These are phyloP conservation scores for Dissostichus mawsoni DNA, from an alignment of 2,113 vertebrate species.

Conservation along the genomic window DNA sequence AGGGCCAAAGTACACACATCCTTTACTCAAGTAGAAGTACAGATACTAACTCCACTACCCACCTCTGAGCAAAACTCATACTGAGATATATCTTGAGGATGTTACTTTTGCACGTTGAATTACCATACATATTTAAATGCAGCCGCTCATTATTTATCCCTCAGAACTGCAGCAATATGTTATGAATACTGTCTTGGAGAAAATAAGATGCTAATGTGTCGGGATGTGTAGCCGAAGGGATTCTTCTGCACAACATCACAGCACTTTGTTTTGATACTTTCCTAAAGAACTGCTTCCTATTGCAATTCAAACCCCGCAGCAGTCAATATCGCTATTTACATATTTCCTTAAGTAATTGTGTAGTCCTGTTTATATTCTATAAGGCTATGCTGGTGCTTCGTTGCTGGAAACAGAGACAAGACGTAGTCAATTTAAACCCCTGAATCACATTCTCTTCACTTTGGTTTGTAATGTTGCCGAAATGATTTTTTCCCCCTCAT, in stretches of 20 bases:
- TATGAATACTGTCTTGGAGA: conserved; percentile 9
- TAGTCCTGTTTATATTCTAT: conserved; percentile 6
- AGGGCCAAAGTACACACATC: no score
- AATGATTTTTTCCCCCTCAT: background rate
- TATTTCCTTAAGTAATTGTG: background rate
- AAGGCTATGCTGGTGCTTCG: background rate
- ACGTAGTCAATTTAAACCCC: background rate
- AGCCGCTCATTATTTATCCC: conserved; percentile 26
- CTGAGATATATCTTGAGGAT: background rate
- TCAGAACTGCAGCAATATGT: conserved; percentile 2
- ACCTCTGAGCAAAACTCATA: background rate
- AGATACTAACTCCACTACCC: no score
- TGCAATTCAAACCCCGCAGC: conserved; percentile 10
- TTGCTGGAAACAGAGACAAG: background rate
- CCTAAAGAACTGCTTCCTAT: background rate
- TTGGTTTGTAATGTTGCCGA: conserved; percentile 2
- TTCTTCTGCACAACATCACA: conserved; percentile 7
- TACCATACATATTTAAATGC: conserved; percentile 22
- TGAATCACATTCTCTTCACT: background rate
- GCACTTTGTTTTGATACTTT: conserved; percentile 6
- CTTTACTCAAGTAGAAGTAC: no score
- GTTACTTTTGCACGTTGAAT: background rate
- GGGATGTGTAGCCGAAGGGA: conserved; percentile 8
- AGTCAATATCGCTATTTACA: conserved; percentile 5
- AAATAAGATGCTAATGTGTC: conserved; percentile 28